Base-by-base conservation (phyloP, 2,113 vertebrate species). In the Microtus pennsylvanicus region DNA sequence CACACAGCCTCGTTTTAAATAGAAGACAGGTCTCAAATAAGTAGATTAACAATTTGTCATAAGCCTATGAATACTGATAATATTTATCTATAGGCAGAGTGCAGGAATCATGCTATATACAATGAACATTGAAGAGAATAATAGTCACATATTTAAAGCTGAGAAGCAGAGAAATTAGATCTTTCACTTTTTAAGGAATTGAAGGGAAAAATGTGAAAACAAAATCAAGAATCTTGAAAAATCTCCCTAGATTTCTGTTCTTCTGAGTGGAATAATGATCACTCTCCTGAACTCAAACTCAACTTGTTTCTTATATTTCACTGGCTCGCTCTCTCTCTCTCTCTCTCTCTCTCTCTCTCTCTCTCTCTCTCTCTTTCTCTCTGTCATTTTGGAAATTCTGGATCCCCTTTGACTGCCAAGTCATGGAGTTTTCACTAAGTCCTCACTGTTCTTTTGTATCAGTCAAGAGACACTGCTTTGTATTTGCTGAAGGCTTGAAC, bases 321-420 rank as follows among this genome's bases (percentile, higher is more conserved):
- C 2, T 86, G 65, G 30, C n/a, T n/a, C n/a, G n/a, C n/a, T n/a
- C n/a, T n/a, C 38, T 92, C 94, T 17, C 58, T 92, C 94, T 91
- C 35, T 58, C 9, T 17, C 58, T 92, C 9, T 17, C 50, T 92
- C 94, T 91, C 35, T 58, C 9, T 42, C 42, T 45, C 42, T 45
- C 42, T 17, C 50, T 92, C 94, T 91, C 35, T 58, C 9, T 17
- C 45, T 90, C 94, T 58, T 50, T 92, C 94, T 55, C 4, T 19
- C 58, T 17, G 35, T 61, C 55, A 65, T 75, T 35, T 33, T 89
- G 74, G 47, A 45, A 63, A 85, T 87, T 55, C 28, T 63, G 58
- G 0, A 52, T 42, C 24, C 50, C 47, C 63, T 50, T 13, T 50
- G 16, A 67, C 26, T 86, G 11, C 16, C 16, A 33, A 87, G 63